These are phyloP conservation scores for Tetheella fluctuosa DNA, from an alignment of 2,888 invertebrate species.

Conservation along the genomic window DNA sequence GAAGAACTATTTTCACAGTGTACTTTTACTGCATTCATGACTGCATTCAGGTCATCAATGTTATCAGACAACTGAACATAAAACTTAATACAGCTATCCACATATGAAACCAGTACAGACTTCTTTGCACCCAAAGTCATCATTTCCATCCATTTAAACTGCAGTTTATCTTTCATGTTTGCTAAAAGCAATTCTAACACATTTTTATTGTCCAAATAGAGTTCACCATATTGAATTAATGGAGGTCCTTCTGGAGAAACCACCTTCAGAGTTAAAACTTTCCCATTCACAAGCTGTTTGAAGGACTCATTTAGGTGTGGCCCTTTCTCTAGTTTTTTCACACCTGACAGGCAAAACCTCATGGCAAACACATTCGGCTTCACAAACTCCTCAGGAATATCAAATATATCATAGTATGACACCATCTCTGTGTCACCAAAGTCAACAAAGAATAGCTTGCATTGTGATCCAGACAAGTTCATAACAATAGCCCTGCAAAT, in stretches of 20 bases:
- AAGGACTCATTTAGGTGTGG: conserved; percentile 88
- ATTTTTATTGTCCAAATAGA: conserved; percentile 85
- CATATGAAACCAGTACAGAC: conserved; percentile 86
- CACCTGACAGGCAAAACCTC: conserved; percentile 88
- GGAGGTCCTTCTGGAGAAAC: conserved; percentile 88
- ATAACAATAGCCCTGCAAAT: conserved; percentile 91
- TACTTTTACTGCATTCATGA: conserved; percentile 87
- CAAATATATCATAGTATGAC: conserved; percentile 88
- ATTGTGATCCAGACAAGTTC: conserved; percentile 87
- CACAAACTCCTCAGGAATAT: conserved; percentile 89
- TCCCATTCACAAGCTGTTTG: conserved; percentile 86
- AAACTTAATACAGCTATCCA: conserved; percentile 88
- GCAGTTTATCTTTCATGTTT: conserved; percentile 69
- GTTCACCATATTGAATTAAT: conserved; percentile 89
- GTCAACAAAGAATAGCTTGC: conserved; percentile 91
- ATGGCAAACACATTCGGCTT: conserved; percentile 90
- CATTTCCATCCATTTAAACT: conserved; percentile 70
- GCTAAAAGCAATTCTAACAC: conserved; percentile 83
- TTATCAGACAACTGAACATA: conserved; percentile 88
- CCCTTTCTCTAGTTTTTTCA: conserved; percentile 85
- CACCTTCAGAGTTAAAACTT: conserved; percentile 86
- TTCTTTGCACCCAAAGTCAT: conserved; percentile 64
- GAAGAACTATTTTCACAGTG: conserved; percentile 82
- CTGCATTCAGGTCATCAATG: conserved; percentile 83
- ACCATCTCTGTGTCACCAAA: conserved; percentile 91